phyloP scores from a whole-genome alignment of 2,797 vertebrate species.

The Sebastes minor region DNA sequence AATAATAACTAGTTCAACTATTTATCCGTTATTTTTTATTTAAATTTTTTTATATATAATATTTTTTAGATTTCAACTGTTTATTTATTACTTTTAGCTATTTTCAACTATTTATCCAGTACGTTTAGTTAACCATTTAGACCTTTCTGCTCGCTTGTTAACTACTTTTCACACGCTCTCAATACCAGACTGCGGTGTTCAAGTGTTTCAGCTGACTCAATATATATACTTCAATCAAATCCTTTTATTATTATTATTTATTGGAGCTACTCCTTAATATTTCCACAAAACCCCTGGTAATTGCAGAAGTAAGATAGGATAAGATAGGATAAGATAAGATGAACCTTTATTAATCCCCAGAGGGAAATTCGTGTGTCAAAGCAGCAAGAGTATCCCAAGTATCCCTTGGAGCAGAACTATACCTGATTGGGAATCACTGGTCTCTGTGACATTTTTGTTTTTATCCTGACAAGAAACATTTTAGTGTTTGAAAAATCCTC shows the following conservation, averaged over 20 bases:
- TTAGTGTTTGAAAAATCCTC: neutral
- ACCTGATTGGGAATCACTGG: neutral
- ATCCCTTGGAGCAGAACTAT: neutral
- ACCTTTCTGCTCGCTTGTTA: neutral
- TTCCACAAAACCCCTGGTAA: neutral
- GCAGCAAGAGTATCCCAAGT: too few species aligned
- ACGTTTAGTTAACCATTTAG: neutral
- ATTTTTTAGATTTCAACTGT: too few species aligned
- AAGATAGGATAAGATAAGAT: too few species aligned
- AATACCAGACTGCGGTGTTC: neutral
- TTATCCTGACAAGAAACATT: neutral
- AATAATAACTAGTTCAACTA: neutral
- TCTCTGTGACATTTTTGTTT: neutral
- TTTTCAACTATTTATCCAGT: neutral
- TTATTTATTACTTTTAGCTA: neutral
- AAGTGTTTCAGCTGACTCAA: neutral
- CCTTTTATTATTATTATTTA: too few species aligned
- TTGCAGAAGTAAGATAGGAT: neutral
- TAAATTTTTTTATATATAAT: too few species aligned
- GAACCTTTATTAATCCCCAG: too few species aligned
- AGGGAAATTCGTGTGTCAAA: too few species aligned
- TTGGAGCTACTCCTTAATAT: neutral
- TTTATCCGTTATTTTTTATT: neutral
- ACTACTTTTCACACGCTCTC: neutral
- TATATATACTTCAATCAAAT: too few species aligned